These are phyloP conservation scores for Parascotia fuliginaria DNA, from an alignment of 2,888 invertebrate species.

Conservation along the genomic window DNA sequence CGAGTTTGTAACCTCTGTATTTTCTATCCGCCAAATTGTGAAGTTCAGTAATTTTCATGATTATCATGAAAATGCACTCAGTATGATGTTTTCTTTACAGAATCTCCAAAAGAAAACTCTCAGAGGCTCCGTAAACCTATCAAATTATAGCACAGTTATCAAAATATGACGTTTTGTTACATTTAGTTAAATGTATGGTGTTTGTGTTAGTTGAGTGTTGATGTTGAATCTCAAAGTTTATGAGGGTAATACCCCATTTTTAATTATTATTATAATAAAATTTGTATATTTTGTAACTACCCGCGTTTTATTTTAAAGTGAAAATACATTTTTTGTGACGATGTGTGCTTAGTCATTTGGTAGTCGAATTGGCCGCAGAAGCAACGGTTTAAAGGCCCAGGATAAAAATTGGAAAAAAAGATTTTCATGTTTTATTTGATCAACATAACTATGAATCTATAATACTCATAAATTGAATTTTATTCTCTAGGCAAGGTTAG, in stretches of 20 bases:
- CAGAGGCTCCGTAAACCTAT: constrained; percentile 87
- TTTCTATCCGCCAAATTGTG: too few relatives aligned
- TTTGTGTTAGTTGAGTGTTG: constrained; percentile 22
- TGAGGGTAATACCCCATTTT: constrained; percentile 34
- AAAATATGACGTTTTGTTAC: constrained; percentile 67
- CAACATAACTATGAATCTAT: too few relatives aligned
- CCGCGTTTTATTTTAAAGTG: constrained; percentile 15
- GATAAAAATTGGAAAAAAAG: too few relatives aligned
- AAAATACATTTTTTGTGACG: too few relatives aligned
- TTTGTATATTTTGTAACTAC: constrained; percentile 18
- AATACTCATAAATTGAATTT: too few relatives aligned
- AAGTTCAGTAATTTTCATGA: too few relatives aligned
- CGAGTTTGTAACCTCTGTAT: too few relatives aligned
- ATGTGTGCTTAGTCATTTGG: too few relatives aligned
- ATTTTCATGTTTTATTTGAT: too few relatives aligned
- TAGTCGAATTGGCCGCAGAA: too few relatives aligned
- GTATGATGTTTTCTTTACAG: constrained; percentile 66
- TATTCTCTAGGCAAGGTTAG: constrained; percentile 16
- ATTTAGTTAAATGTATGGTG: constrained; percentile 28
- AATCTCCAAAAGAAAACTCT: constrained; percentile 89
- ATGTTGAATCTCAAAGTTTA: constrained; percentile 32
- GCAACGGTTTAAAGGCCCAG: too few relatives aligned
- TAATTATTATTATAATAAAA: constrained; percentile 36
- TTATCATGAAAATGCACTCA: too few relatives aligned
- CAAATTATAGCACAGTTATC: constrained; percentile 87